Evolutionary conservation across 1,140 invertebrate species (phyloP).

Genomic region (Pogonomyrmex californicus): DNA sequence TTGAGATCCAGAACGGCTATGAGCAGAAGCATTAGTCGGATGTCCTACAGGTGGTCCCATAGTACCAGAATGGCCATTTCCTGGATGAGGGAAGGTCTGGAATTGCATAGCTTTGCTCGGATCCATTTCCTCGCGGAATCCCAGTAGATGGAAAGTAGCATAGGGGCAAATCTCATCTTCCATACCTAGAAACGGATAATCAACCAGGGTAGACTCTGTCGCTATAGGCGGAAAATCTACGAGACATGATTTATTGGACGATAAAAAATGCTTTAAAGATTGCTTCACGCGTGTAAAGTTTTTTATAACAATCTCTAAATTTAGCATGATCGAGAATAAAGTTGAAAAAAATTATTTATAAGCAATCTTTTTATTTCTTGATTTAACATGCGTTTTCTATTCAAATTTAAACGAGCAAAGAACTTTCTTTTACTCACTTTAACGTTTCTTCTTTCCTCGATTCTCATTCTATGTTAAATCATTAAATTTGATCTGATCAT

Average conservation of each 20-base stretch:
- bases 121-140: conserved; percentile 98
- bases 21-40: conserved; percentile 89
- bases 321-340: background rate
- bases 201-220: conserved; percentile 82
- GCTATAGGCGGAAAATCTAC: conserved; percentile 28
- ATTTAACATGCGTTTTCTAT: conserved; percentile 29
- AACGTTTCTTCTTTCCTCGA: conserved; percentile 59
- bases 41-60: conserved; percentile 91
- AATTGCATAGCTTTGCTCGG: conserved; percentile 95
- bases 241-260: conserved; percentile 35
- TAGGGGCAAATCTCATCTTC: conserved; percentile 98
- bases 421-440: conserved; percentile 45
- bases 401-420: conserved; percentile 1
- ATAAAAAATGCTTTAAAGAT: conserved; percentile 39
- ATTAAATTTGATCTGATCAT: conserved; percentile 36
- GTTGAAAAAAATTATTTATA: background rate
- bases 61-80: conserved; percentile 91
- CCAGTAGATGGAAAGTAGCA: conserved; percentile 96
- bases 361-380: conserved; percentile 15
- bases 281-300: background rate
- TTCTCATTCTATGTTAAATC: conserved; percentile 47
- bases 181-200: conserved; percentile 90
- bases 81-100: conserved; percentile 95
- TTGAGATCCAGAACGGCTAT: conserved; percentile 94
- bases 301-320: background rate